Evolutionary conservation across 2,113 vertebrate species (phyloP).

Genomic region (Strigops habroptila): DNA sequence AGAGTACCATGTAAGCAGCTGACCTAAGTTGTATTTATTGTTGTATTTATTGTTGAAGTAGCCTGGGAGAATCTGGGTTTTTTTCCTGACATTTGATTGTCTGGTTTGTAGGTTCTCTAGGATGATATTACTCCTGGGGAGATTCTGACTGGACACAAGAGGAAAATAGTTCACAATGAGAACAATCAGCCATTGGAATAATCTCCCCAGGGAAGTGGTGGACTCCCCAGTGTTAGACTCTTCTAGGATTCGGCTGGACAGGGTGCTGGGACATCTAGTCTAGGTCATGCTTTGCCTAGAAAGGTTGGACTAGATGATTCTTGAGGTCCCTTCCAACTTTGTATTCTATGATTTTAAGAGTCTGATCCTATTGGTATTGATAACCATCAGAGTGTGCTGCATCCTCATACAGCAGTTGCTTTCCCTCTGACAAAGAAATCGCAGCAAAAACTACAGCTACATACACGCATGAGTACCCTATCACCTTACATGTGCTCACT

Average conservation of each 20-base stretch:
- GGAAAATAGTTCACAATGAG: not conserved
- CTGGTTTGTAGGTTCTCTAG: not conserved
- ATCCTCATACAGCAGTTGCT: too few relatives aligned
- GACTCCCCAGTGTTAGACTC: not conserved
- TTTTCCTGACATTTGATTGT: not conserved
- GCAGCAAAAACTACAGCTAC: not conserved
- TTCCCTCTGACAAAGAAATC: not conserved
- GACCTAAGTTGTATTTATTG: not conserved
- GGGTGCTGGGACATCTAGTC: not conserved
- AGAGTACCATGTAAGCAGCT: rapidly evolving
- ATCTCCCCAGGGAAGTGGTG: not conserved
- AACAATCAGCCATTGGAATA: not conserved
- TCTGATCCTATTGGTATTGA: not conserved
- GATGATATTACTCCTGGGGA: not conserved
- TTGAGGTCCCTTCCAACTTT: not conserved
- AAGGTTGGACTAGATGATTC: not conserved
- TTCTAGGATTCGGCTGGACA: not conserved
- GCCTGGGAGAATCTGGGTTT: not conserved
- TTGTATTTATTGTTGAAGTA: not conserved
- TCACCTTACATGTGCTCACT: not conserved
- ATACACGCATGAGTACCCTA: rapidly evolving
- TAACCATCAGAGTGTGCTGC: not conserved
- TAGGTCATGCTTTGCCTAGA: not conserved
- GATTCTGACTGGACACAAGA: not conserved
- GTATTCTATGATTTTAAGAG: not conserved